Conservation (phyloP, 2,888 invertebrate genomes). For the Patella ulyssiponensis region DNA sequence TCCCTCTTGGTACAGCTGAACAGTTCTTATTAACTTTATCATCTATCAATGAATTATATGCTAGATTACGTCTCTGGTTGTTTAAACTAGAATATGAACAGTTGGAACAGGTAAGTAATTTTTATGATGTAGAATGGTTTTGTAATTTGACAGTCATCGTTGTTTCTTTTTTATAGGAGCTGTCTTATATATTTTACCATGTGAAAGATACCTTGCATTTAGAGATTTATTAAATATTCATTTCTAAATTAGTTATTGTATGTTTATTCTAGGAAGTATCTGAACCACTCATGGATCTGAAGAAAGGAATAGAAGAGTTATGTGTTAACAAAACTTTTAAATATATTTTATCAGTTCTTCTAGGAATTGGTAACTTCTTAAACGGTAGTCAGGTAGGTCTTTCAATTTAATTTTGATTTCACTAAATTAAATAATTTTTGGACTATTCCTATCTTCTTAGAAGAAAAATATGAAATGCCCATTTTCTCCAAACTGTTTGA, state of each 20-base stretch:
- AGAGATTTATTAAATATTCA: too few relatives aligned
- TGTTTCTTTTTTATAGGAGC: too few relatives aligned
- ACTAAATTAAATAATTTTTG: too few relatives aligned
- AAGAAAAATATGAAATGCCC: too few relatives aligned
- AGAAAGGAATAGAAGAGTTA: constrained; percentile 94
- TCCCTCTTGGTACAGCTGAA: constrained; percentile 93
- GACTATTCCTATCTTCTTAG: too few relatives aligned
- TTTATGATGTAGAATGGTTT: too few relatives aligned
- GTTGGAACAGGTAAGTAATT: constrained; percentile 83
- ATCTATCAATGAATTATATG: constrained; percentile 94
- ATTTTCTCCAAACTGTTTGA: too few relatives aligned
- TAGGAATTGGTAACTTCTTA: constrained; percentile 96
- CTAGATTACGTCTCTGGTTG: constrained; percentile 95
- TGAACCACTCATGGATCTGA: constrained; percentile 98
- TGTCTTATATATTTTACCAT: too few relatives aligned
- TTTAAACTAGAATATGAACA: constrained; percentile 99
- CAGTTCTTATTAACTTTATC: constrained; percentile 97
- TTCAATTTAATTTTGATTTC: neutral
- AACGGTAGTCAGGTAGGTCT: constrained; percentile 82
- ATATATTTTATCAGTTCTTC: constrained; percentile 91
- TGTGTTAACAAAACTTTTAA: constrained; percentile 94
- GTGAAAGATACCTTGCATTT: too few relatives aligned
- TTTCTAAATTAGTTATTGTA: too few relatives aligned
- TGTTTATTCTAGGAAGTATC: constrained; percentile 87
- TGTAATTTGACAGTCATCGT: too few relatives aligned